Conservation (phyloP, 1,140 invertebrate species). For the Lepidurus apus region DNA sequence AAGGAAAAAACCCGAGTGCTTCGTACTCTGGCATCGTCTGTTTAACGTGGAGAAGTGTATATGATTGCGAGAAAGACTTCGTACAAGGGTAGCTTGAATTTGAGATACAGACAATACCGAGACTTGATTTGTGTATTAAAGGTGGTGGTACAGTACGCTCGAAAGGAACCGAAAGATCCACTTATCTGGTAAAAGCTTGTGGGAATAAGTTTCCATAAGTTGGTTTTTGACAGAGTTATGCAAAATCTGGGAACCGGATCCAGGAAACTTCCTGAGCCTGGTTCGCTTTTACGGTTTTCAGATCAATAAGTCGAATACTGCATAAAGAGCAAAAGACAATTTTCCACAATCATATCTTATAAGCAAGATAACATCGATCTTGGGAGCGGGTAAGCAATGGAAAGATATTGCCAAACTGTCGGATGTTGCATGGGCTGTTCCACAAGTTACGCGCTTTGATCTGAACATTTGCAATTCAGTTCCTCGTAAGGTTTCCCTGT, state of each 20-base stretch:
- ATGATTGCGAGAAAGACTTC: too few species aligned
- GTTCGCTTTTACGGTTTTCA: neutral
- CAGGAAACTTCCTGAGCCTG: neutral
- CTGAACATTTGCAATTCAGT: neutral
- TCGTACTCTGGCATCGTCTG: too few species aligned
- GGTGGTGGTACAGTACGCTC: neutral
- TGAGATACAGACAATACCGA: too few species aligned
- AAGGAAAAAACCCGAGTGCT: too few species aligned
- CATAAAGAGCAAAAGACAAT: neutral
- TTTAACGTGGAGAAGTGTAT: too few species aligned
- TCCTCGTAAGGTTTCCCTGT: neutral
- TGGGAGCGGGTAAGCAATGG: neutral
- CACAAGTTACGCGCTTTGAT: neutral
- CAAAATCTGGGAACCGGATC: neutral
- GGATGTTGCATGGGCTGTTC: neutral
- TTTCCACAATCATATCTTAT: neutral
- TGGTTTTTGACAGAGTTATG: neutral
- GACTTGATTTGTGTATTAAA: too few species aligned
- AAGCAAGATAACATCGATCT: neutral
- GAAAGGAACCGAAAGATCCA: neutral
- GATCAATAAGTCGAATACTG: neutral
- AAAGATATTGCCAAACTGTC: constrained; percentile 1
- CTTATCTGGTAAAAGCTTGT: neutral
- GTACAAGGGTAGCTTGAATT: too few species aligned
- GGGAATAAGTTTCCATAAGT: neutral